Conservation (phyloP, 2,888 invertebrate genomes). For the Tachystola acroxantha region DNA sequence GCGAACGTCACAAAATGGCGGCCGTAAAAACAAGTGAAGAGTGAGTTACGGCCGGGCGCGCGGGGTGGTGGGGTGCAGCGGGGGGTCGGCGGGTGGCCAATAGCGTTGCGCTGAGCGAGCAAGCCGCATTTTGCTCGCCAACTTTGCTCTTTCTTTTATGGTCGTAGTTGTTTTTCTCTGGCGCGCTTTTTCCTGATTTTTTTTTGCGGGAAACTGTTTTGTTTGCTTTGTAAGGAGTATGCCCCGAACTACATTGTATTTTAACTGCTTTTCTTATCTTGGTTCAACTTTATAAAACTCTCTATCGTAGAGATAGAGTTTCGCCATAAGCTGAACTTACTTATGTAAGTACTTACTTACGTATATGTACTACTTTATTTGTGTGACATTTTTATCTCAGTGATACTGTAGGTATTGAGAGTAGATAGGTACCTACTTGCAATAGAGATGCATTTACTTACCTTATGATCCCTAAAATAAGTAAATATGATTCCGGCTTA, state of each 20-base stretch:
- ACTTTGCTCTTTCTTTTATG: conserved; percentile 77
- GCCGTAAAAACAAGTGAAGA: conserved; percentile 78
- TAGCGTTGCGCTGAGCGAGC: conserved; percentile 64
- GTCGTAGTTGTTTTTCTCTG: conserved; percentile 70
- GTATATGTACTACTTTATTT: too few relatives aligned
- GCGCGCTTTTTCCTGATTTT: conserved; percentile 70
- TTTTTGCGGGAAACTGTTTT: conserved; percentile 64
- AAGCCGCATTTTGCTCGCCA: conserved; percentile 61
- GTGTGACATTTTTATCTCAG: too few relatives aligned
- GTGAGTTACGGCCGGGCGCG: conserved; percentile 69
- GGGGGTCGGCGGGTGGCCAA: conserved; percentile 49
- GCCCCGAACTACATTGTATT: conserved; percentile 54
- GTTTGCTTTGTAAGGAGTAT: conserved; percentile 65
- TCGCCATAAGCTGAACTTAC: too few relatives aligned
- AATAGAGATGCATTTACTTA: too few relatives aligned
- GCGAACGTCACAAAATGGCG: conserved; percentile 78
- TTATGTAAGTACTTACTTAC: too few relatives aligned
- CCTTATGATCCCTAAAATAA: too few relatives aligned
- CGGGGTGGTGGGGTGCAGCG: conserved; percentile 28
- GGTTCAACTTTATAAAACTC: conserved; percentile 9
- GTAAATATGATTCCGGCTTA: too few relatives aligned
- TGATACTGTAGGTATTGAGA: too few relatives aligned
- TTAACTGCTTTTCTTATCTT: conserved; percentile 53
- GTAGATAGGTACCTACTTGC: too few relatives aligned
- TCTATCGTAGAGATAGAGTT: neutral